These are phyloP conservation scores for Rattus norvegicus DNA, from an alignment of 2,113 vertebrate species.

Conservation along the genomic window DNA sequence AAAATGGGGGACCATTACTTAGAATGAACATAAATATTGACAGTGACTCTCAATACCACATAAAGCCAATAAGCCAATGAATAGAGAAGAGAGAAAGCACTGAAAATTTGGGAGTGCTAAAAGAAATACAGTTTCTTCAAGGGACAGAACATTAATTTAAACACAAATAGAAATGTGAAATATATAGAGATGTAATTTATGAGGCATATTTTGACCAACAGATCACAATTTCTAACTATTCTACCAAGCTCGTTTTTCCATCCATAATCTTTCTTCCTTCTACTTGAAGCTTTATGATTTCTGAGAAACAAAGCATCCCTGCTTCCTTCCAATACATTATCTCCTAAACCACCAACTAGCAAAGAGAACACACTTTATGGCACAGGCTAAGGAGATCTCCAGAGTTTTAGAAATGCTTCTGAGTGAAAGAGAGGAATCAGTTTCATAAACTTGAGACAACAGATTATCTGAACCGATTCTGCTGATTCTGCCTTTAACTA, in stretches of 20 bases:
- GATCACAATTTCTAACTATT: neutral
- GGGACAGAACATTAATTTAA: too few relatives aligned
- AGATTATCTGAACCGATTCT: neutral
- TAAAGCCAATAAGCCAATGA: too few relatives aligned
- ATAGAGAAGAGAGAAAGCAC: too few relatives aligned
- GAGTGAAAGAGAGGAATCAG: neutral
- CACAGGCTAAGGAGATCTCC: neutral
- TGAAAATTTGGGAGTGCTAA: too few relatives aligned
- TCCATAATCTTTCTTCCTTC: neutral
- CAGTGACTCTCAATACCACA: too few relatives aligned
- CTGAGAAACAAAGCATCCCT: neutral
- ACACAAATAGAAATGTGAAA: too few relatives aligned
- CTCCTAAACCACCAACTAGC: neutral
- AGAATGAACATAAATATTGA: too few relatives aligned
- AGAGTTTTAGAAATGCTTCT: too few relatives aligned
- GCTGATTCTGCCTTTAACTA: neutral
- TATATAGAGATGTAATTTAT: too few relatives aligned
- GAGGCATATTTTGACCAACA: neutral
- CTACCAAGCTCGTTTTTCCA: too few relatives aligned
- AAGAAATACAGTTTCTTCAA: too few relatives aligned
- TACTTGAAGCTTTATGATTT: neutral
- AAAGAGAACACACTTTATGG: neutral
- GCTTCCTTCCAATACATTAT: neutral
- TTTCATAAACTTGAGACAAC: neutral
- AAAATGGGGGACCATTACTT: too few relatives aligned